Evolutionary conservation across 2,888 invertebrate genomes (phyloP).

Genomic region (Ennomos fuscantarius): DNA sequence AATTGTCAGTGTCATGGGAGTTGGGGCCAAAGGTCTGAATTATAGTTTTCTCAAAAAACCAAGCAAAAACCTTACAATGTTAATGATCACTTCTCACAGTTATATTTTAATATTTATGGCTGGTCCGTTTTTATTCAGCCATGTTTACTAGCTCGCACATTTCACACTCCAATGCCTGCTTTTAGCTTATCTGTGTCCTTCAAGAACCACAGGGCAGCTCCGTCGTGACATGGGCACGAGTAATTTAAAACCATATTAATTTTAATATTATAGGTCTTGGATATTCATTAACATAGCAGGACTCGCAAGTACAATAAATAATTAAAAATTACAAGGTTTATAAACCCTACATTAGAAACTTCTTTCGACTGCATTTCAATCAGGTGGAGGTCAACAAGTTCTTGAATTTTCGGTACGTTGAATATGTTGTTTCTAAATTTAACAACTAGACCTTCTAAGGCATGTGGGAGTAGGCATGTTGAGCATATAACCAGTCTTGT

Average conservation of each 20-base stretch:
- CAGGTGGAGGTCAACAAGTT: constrained; percentile 23
- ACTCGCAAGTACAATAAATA: no score
- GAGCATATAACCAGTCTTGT: constrained; percentile 46
- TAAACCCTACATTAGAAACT: not conserved
- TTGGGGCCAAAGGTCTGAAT: constrained; percentile 16
- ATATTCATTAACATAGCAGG: constrained; percentile 3
- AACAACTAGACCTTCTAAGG: constrained; percentile 13
- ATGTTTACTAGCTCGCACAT: constrained; percentile 31
- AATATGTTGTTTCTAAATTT: constrained; percentile 11
- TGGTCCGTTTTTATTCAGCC: constrained; percentile 24
- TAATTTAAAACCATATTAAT: constrained; percentile 9
- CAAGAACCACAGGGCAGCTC: constrained; percentile 3
- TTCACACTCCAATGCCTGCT: constrained; percentile 30
- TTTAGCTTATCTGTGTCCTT: constrained; percentile 3
- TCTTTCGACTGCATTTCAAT: constrained; percentile 6
- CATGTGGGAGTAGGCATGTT: constrained; percentile 36
- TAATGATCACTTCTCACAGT: constrained; percentile 26
- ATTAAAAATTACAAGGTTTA: not conserved
- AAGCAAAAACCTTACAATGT: constrained; percentile 28
- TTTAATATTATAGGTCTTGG: constrained; percentile 3
- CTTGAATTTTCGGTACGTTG: constrained; percentile 11
- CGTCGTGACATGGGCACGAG: not conserved
- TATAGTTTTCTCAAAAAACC: constrained; percentile 21
- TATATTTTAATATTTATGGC: constrained; percentile 37
- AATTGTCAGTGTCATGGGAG: constrained; percentile 20